Evolutionary conservation across 2,113 vertebrate genomes (phyloP).

Genomic region (Chelonoidis abingdonii): DNA sequence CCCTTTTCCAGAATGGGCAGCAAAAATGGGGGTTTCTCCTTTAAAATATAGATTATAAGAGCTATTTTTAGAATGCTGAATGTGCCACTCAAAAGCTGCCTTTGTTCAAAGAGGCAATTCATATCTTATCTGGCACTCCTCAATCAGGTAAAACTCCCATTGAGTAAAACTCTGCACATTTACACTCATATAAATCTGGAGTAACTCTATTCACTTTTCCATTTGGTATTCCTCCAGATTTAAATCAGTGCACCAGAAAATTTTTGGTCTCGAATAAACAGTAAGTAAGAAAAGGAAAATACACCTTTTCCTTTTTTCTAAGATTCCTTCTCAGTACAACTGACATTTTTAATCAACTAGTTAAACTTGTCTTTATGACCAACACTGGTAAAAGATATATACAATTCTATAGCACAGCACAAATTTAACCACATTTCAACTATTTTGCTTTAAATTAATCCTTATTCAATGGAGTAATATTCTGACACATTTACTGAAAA

Average conservation of each 20-base stretch:
- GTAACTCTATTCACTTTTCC: background rate
- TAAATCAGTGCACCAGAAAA: background rate
- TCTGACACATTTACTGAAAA: constrained; percentile 11
- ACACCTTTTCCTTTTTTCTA: background rate
- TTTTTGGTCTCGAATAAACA: background rate
- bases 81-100: background rate
- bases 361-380: background rate
- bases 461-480: background rate
- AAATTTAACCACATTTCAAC: background rate
- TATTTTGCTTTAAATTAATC: background rate
- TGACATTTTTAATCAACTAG: background rate
- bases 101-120: background rate
- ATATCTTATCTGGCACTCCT: background rate
- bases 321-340: constrained; percentile 5
- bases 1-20: no score
- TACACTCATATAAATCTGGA: background rate
- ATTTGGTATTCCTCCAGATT: no score
- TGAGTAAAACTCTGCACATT: background rate
- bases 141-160: background rate
- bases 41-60: no score
- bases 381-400: constrained; percentile 7
- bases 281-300: background rate
- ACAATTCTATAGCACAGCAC: background rate
- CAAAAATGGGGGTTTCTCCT: no score
- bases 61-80: no score